phyloP scores from a whole-genome alignment of 1,140 invertebrate species.

The Stratiolaelaps scimitus region DNA sequence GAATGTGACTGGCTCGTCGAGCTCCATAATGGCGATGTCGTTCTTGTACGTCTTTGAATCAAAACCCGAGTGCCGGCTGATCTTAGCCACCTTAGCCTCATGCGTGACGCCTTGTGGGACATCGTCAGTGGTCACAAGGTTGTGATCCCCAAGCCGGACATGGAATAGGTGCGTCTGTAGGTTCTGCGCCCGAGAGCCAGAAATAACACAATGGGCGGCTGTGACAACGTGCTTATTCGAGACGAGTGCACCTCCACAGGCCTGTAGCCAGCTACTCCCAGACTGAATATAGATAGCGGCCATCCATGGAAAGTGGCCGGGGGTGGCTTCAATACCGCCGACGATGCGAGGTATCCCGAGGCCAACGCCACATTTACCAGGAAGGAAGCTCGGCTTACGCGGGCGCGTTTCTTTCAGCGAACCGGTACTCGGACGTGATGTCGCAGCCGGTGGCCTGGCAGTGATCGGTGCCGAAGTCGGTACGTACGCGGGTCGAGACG shows the following conservation, averaged over 20 bases:
- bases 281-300: conserved; percentile 62
- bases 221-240: conserved; percentile 82
- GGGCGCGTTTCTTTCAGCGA: background rate
- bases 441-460: background rate
- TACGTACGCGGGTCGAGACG: background rate
- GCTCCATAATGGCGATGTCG: conserved; percentile 39
- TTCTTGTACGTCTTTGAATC: conserved; percentile 38
- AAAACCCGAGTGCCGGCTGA: conserved; percentile 34
- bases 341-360: conserved; percentile 31
- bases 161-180: conserved; percentile 29
- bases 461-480: background rate
- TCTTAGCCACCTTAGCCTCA: conserved; percentile 30
- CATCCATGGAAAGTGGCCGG: conserved; percentile 36
- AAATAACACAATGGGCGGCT: conserved; percentile 79
- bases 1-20: conserved; percentile 35
- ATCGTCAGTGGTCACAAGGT: conserved; percentile 36
- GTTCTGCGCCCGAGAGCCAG: conserved; percentile 15
- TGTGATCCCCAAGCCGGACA: conserved; percentile 39
- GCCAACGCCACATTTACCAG: background rate
- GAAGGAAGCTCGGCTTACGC: conserved; percentile 20
- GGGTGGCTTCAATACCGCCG: conserved; percentile 32
- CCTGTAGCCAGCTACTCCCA: conserved; percentile 53
- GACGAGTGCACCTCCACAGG: conserved; percentile 78
- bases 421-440: background rate
- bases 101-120: conserved; percentile 33